Conservation (phyloP, 1,140 invertebrate genomes). For the Anagrus nilaparvatae region DNA sequence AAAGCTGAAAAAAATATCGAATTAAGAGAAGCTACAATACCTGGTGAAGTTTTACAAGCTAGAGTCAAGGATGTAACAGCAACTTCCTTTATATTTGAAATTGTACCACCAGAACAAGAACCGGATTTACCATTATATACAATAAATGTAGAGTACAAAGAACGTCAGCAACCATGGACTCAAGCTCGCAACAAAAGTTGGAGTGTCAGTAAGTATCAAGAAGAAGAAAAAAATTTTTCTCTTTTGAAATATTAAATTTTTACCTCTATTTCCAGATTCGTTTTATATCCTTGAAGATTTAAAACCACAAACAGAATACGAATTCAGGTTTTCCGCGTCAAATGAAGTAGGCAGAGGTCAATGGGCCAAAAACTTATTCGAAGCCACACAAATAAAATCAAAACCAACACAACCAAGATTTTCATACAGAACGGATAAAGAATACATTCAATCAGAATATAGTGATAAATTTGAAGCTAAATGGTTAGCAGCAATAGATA, state of each 20-base stretch:
- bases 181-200: constrained; percentile 60
- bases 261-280: too few species aligned
- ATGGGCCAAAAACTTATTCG: constrained; percentile 50
- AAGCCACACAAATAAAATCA: constrained; percentile 47
- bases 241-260: too few species aligned
- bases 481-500: constrained; percentile 76
- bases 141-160: constrained; percentile 66
- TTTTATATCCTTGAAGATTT: too few species aligned
- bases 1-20: constrained; percentile 53
- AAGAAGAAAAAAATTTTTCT: too few species aligned
- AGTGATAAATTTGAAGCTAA: constrained; percentile 66
- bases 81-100: constrained; percentile 70
- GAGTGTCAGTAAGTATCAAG: constrained; percentile 49
- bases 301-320: constrained; percentile 66
- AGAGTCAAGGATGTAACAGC: constrained; percentile 60
- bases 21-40: constrained; percentile 59
- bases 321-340: constrained; percentile 72
- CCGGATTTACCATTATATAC: constrained; percentile 63
- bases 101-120: constrained; percentile 59
- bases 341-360: constrained; percentile 74
- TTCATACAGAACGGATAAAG: constrained; percentile 8
- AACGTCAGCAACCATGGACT: constrained; percentile 53
- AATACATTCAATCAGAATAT: constrained; percentile 46
- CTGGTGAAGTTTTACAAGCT: constrained; percentile 45
- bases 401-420: constrained; percentile 49